These are phyloP conservation scores for Helicoverpa armigera DNA, from an alignment of 1,140 invertebrate species.

Conservation along the genomic window DNA sequence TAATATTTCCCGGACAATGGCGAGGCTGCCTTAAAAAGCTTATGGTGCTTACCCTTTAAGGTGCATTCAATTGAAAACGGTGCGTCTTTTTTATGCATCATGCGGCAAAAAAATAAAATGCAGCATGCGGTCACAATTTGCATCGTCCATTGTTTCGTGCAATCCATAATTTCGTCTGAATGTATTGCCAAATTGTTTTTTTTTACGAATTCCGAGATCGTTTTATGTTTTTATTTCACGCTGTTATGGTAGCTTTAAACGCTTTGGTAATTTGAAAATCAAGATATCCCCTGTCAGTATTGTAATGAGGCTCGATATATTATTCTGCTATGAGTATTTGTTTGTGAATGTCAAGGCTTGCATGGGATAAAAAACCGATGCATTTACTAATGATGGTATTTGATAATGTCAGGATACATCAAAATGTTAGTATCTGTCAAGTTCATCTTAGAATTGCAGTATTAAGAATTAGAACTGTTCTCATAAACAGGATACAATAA, in stretches of 20 bases:
- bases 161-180: slow-evolving; percentile 78
- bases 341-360: slow-evolving; percentile 18
- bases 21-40: slow-evolving; percentile 69
- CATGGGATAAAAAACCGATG: not conserved
- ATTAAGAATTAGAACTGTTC: not conserved
- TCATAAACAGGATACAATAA: not conserved
- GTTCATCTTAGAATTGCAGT: not conserved
- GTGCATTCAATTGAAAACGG: slow-evolving; percentile 75
- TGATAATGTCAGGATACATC: slow-evolving; percentile 12
- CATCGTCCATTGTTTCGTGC: slow-evolving; percentile 80
- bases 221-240: slow-evolving; percentile 38
- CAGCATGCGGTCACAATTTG: slow-evolving; percentile 73
- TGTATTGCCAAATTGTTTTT: slow-evolving; percentile 68
- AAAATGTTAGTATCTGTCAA: not conserved
- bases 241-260: not conserved
- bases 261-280: slow-evolving; percentile 27
- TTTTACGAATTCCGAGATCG: slow-evolving; percentile 44
- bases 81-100: slow-evolving; percentile 72
- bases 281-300: slow-evolving; percentile 1
- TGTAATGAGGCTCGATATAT: slow-evolving; percentile 8
- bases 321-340: slow-evolving; percentile 5
- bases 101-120: slow-evolving; percentile 74
- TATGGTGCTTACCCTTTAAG: slow-evolving; percentile 74
- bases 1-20: slow-evolving; percentile 72
- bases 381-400: slow-evolving; percentile 12